These are phyloP conservation scores for Cordylochernes scorpioides DNA, from an alignment of 2,888 invertebrate species.

Conservation along the genomic window DNA sequence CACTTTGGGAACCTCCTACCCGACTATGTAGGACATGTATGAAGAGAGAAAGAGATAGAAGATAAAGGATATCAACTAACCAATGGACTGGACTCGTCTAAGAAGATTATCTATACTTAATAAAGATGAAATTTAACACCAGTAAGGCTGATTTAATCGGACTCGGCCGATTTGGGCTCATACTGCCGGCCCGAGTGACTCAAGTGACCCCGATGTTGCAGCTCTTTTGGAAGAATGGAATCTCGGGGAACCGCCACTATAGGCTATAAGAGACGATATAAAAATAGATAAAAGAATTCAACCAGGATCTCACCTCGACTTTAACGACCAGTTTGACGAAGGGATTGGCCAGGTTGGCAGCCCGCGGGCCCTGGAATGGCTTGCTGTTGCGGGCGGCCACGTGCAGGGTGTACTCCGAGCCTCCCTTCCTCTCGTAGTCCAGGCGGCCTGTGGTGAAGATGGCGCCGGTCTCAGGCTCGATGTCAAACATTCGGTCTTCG, in stretches of 20 bases:
- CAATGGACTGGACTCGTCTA: no score
- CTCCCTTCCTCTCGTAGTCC: constrained; percentile 16
- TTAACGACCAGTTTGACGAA: constrained; percentile 16
- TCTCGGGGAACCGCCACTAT: not conserved
- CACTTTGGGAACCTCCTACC: no score
- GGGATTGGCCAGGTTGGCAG: constrained; percentile 14
- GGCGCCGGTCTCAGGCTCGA: constrained; percentile 16
- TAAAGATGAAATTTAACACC: no score
- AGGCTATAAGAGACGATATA: not conserved
- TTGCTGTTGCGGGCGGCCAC: constrained; percentile 16
- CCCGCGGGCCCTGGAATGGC: constrained; percentile 16
- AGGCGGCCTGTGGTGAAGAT: constrained; percentile 14
- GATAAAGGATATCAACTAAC: no score
- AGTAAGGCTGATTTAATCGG: no score
- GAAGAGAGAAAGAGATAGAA: no score
- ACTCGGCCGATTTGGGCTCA: no score
- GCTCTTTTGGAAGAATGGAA: no score
- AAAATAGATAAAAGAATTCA: not conserved
- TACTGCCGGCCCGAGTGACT: no score
- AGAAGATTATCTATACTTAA: no score
- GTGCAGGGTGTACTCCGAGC: constrained; percentile 15
- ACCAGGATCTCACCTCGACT: constrained; percentile 13
- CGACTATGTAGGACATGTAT: no score
- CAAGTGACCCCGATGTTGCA: no score
- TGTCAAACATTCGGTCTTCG: constrained; percentile 16